Base-by-base conservation (phyloP, 2,888 invertebrate species). In the Cerceris rybyensis region DNA sequence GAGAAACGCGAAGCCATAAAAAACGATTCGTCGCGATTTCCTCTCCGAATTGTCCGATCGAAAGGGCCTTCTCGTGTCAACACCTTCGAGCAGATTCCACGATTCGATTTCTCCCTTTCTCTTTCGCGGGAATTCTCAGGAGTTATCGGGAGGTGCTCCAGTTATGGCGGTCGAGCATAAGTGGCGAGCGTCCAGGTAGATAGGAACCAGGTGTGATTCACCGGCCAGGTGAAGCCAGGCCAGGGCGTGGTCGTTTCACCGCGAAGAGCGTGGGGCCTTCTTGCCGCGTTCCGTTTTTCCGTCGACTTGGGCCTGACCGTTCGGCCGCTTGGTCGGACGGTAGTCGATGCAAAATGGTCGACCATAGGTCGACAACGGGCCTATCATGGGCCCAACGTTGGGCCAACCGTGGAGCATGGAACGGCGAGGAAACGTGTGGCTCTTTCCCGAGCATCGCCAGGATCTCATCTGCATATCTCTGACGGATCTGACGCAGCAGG, bases 151-250 rank as follows among this genome's bases (percentile, higher is more conserved):
- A 43, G 61, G 17, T 86, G 82, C 74, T 86, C 84, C 86, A 80
- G 78, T 86, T 86, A 85, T 77, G 85, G 84, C 64, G 78, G 63
- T 60, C 78, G 52, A 65, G 64, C 74, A 59, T 52, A 59, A 66
- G 69, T 60, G 58, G 50, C 70, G 68, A 60, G 52, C 57, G 74
- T 63, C 39, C 57, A 68, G 41, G 67, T 54, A 70, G 83, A 78
- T 81, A 81, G 77, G 82, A 74, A 80, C 84, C 84, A 78, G 85
- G 82, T 81, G 84, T 87, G 86, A 87, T 85, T 87, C 87, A 87
- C 85, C 80, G 43, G 70, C 70, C 72, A 50, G 60, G 70, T 13
- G 69, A 43, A 59, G 49, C 16, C 60, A 64, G 46, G 57, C 28
- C 74, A 75, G 84, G 84, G 84, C 83, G 84, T 85, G 84, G 84